phyloP scores from a whole-genome alignment of 1,140 invertebrate genomes.

The Trichoplusia ni region DNA sequence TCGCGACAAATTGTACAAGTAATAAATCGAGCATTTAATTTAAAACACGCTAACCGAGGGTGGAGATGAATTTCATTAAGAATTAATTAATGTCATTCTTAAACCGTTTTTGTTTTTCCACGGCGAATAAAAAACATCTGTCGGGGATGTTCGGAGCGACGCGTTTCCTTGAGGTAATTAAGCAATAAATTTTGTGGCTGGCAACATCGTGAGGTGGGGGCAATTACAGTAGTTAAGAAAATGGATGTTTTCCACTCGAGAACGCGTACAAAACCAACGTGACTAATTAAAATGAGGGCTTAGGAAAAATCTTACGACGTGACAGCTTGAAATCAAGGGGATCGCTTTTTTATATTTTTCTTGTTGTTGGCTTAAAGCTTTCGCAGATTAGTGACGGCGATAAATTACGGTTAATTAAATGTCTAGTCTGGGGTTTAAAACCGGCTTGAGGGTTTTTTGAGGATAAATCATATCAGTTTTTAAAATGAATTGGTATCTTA shows the following conservation, averaged over 20 bases:
- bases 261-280: constrained; percentile 58
- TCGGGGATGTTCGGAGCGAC: constrained; percentile 65
- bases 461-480: constrained; percentile 31
- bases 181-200: constrained; percentile 80
- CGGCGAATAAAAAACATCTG: constrained; percentile 80
- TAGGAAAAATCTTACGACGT: constrained; percentile 78
- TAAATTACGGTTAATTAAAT: constrained; percentile 78
- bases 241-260: constrained; percentile 69
- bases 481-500: too few species aligned
- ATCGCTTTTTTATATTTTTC: constrained; percentile 72
- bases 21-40: constrained; percentile 80
- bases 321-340: constrained; percentile 79
- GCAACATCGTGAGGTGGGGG: constrained; percentile 75
- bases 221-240: constrained; percentile 78
- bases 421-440: constrained; percentile 49
- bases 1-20: constrained; percentile 77
- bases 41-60: constrained; percentile 74
- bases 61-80: constrained; percentile 82
- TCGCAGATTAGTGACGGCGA: constrained; percentile 69
- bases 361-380: constrained; percentile 52
- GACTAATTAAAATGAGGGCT: constrained; percentile 76
- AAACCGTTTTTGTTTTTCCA: constrained; percentile 78
- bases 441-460: constrained; percentile 25
- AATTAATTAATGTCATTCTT: constrained; percentile 82
- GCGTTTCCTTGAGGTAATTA: constrained; percentile 80